Evolutionary conservation across 1,140 invertebrate species (phyloP).

Genomic region (Neodiprion virginianus): DNA sequence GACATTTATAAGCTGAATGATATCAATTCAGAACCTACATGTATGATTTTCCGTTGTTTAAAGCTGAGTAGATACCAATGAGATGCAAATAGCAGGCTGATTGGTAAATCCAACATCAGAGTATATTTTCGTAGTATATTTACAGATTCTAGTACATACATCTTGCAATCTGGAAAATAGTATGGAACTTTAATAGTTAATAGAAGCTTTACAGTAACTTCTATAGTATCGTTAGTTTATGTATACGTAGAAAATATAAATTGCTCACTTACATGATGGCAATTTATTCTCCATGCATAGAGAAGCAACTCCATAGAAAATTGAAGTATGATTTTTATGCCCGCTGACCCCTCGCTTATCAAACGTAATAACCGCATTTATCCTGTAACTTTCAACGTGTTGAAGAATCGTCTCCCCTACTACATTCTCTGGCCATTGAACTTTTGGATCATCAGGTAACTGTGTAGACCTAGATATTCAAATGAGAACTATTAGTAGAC

Average conservation of each 20-base stretch:
- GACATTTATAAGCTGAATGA: slow-evolving; percentile 27
- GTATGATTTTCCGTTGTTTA: slow-evolving; percentile 51
- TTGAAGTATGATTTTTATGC: slow-evolving; percentile 87
- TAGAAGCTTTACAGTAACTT: slow-evolving; percentile 7
- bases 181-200: slow-evolving; percentile 11
- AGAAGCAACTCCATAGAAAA: slow-evolving; percentile 80
- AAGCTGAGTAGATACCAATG: slow-evolving; percentile 72
- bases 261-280: slow-evolving; percentile 68
- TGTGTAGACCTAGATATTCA: slow-evolving; percentile 66
- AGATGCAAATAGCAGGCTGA: slow-evolving; percentile 77
- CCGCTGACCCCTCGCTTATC: slow-evolving; percentile 89
- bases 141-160: slow-evolving; percentile 83
- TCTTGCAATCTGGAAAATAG: slow-evolving; percentile 73
- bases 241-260: slow-evolving; percentile 9
- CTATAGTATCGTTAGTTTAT: background rate
- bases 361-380: slow-evolving; percentile 90
- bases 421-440: slow-evolving; percentile 77
- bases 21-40: slow-evolving; percentile 38
- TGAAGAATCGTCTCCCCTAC: slow-evolving; percentile 76
- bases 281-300: slow-evolving; percentile 77
- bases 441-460: slow-evolving; percentile 77
- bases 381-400: slow-evolving; percentile 75
- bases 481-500: slow-evolving; percentile 25
- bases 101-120: slow-evolving; percentile 80
- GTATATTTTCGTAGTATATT: slow-evolving; percentile 89